A percentile compares a stretch with the other conserved stretches of the same genome.
These are phyloP conservation scores for Glaucomys volans DNA, from an alignment of 2,113 vertebrate genomes.

Conservation along the genomic window DNA sequence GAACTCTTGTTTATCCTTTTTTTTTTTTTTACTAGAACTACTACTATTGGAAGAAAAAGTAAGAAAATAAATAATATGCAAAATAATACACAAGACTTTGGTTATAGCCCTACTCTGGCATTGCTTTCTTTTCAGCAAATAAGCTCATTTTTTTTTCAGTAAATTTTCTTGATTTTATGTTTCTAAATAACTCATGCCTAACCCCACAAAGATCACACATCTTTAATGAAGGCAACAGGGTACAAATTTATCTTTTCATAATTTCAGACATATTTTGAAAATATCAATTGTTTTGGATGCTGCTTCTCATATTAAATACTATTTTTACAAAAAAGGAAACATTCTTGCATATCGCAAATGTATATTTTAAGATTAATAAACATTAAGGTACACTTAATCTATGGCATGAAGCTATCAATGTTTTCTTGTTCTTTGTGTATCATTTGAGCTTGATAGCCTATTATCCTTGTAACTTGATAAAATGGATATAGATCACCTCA, in stretches of 20 bases:
- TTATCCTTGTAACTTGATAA: slow-evolving; percentile 72
- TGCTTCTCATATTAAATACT: neutral
- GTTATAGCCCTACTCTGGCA: neutral
- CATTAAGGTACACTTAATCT: slow-evolving; percentile 48
- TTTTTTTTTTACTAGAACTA: neutral
- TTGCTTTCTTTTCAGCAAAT: neutral
- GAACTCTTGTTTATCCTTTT: neutral
- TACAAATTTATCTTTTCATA: neutral
- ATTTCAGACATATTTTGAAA: neutral
- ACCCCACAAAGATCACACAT: neutral
- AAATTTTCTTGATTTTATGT: neutral
- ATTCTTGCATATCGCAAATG: neutral
- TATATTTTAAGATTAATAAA: slow-evolving; percentile 67
- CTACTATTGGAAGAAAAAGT: neutral
- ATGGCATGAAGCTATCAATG: slow-evolving; percentile 10
- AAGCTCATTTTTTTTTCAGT: neutral
- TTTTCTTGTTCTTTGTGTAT: slow-evolving; percentile 63
- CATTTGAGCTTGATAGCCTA: slow-evolving; percentile 54
- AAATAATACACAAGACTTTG: neutral
- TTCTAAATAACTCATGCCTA: neutral
- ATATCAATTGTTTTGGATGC: neutral
- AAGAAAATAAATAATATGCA: fast-evolving
- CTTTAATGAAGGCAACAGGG: neutral
- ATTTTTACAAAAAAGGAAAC: neutral
- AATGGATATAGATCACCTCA: slow-evolving; percentile 74